Evolutionary conservation across 2,113 vertebrate species (phyloP).

Genomic region (Uropsilus gracilis): DNA sequence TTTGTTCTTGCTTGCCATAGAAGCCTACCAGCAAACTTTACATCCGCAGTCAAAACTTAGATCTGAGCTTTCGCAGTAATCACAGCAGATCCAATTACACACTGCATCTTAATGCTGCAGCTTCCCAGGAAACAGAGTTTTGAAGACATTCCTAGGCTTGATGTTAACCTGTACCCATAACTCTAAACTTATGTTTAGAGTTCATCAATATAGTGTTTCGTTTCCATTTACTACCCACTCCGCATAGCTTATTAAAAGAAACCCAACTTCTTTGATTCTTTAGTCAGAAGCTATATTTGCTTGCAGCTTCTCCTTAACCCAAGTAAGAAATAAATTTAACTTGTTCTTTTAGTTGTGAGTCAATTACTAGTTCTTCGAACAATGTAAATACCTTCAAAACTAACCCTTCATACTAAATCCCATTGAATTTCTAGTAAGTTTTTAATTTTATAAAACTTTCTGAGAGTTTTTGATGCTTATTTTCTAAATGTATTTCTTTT

Average conservation of each 20-base stretch:
- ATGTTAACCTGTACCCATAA: background rate
- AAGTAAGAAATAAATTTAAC: background rate
- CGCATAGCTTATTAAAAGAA: background rate
- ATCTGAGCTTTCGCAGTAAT: background rate
- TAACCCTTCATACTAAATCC: background rate
- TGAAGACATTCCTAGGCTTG: background rate
- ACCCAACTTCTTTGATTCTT: background rate
- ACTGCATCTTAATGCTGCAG: background rate
- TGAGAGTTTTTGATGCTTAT: background rate
- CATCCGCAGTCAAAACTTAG: background rate
- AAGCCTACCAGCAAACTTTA: background rate
- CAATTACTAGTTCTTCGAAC: constrained; percentile 22
- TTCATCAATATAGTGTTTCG: background rate
- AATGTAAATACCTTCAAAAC: background rate
- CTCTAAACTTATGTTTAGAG: background rate
- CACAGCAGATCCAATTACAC: background rate
- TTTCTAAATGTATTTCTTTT: background rate
- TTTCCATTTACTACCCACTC: background rate
- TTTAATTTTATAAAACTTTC: background rate
- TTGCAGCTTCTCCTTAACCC: background rate
- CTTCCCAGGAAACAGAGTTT: background rate
- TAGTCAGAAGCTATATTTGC: background rate
- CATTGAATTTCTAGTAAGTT: background rate
- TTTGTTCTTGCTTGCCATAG: background rate
- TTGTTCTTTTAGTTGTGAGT: background rate